These are phyloP conservation scores for Oegoconia quadripuncta DNA, from an alignment of 2,888 invertebrate genomes.

Conservation along the genomic window DNA sequence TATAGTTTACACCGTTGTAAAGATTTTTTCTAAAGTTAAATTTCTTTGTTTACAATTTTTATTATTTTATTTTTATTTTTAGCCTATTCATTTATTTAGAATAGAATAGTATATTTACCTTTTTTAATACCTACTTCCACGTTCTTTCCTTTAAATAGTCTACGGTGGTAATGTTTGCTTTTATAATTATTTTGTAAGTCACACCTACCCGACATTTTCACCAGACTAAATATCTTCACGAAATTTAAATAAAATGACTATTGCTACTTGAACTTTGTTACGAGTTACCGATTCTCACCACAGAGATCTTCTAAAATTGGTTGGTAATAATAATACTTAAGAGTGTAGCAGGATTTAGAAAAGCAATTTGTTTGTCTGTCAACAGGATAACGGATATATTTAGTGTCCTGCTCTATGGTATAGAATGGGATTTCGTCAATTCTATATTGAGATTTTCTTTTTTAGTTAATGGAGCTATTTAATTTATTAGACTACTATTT, in stretches of 20 bases:
- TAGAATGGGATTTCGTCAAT: constrained; percentile 30
- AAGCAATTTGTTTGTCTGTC: constrained; percentile 69
- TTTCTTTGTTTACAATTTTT: no score
- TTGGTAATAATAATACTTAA: constrained; percentile 10
- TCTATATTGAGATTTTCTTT: constrained; percentile 30
- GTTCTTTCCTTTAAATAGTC: no score
- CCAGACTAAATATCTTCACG: constrained; percentile 40
- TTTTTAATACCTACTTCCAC: no score
- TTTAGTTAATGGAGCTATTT: no score
- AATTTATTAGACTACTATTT: no score
- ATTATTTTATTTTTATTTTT: no score
- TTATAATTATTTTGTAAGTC: constrained; percentile 38
- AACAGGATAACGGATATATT: constrained; percentile 50
- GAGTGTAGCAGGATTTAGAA: constrained; percentile 42
- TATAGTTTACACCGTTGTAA: neutral
- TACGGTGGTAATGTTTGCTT: constrained; percentile 14
- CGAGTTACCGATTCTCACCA: neutral
- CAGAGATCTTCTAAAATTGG: constrained; percentile 23
- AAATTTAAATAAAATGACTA: constrained; percentile 34
- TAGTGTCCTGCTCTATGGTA: constrained; percentile 35
- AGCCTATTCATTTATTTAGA: no score
- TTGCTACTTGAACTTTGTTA: constrained; percentile 7
- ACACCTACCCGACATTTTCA: constrained; percentile 38
- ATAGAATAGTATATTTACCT: neutral
- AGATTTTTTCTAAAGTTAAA: neutral